Evolutionary conservation across 92 coral and sea anemone genomes (phyloP).

Genomic region (Meandrina meandrites): DNA sequence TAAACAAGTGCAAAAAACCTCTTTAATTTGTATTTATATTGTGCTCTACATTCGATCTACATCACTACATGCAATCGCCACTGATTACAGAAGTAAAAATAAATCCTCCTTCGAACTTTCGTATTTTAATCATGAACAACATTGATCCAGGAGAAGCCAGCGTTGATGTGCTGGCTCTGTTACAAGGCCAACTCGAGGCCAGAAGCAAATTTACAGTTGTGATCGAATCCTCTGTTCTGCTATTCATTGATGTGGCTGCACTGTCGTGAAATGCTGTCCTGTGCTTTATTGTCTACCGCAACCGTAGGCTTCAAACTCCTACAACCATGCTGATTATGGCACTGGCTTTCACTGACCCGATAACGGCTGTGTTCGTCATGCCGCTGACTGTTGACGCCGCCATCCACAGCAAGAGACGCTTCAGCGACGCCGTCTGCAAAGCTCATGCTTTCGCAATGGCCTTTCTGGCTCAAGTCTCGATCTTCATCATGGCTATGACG

Average conservation of each 20-base stretch:
- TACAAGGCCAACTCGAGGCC: conserved; percentile 39
- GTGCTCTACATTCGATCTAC: too few relatives aligned
- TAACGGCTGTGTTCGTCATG: conserved; percentile 33
- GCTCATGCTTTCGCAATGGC: conserved; percentile 42
- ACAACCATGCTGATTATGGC: conserved; percentile 38
- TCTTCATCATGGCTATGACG: conserved; percentile 46
- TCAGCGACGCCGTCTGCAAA: conserved; percentile 36
- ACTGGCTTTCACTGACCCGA: conserved; percentile 37
- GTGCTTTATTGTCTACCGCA: conserved; percentile 37
- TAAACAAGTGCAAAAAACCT: too few relatives aligned
- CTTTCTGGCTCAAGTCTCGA: conserved; percentile 37
- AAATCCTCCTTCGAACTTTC: too few relatives aligned
- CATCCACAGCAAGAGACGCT: conserved; percentile 37
- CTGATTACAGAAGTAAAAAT: too few relatives aligned
- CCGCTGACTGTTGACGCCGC: conserved; percentile 42
- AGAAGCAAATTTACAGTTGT: conserved; percentile 21
- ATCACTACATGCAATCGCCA: too few relatives aligned
- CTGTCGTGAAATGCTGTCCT: conserved; percentile 34
- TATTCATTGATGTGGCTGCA: conserved; percentile 27
- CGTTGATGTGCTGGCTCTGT: conserved; percentile 37
- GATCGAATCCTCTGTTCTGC: conserved; percentile 24
- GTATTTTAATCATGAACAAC: conserved; percentile 55
- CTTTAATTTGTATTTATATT: too few relatives aligned
- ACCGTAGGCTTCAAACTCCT: conserved; percentile 26
- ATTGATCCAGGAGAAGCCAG: conserved; percentile 54